phyloP scores from a whole-genome alignment of 2,888 invertebrate genomes.

The Volucella inanis region DNA sequence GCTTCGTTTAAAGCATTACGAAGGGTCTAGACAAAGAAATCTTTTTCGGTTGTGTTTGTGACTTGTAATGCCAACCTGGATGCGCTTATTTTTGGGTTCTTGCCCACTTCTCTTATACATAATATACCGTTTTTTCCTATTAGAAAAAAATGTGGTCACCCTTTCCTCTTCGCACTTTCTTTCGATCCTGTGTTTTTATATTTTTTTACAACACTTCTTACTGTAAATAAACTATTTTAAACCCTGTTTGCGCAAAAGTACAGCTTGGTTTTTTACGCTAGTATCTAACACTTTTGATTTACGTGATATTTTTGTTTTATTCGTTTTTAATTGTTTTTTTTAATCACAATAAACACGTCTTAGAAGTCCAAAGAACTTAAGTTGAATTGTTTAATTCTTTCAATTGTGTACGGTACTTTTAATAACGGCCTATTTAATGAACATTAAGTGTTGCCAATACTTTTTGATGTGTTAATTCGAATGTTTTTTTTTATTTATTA shows the following conservation, averaged over 20 bases:
- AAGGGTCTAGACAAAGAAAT: not conserved
- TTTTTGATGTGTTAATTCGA: too few species aligned
- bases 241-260: too few species aligned
- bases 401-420: too few species aligned
- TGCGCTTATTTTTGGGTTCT: constrained; percentile 13
- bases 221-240: constrained; percentile 7
- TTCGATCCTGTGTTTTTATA: not conserved
- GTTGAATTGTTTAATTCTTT: too few species aligned
- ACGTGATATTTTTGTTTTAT: too few species aligned
- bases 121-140: not conserved
- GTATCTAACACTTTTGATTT: too few species aligned
- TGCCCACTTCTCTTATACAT: not conserved
- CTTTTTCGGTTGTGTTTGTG: not conserved
- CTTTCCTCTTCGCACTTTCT: not conserved
- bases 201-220: not conserved
- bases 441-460: too few species aligned
- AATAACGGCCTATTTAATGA: too few species aligned
- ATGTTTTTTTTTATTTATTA: too few species aligned
- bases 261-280: too few species aligned
- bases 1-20: constrained; percentile 3
- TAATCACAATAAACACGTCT: not conserved
- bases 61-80: not conserved
- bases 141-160: not conserved
- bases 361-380: not conserved
- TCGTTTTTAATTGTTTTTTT: too few species aligned